Evolutionary conservation across 2,888 invertebrate genomes (phyloP).

Genomic region (Dolichopus griseipennis): DNA sequence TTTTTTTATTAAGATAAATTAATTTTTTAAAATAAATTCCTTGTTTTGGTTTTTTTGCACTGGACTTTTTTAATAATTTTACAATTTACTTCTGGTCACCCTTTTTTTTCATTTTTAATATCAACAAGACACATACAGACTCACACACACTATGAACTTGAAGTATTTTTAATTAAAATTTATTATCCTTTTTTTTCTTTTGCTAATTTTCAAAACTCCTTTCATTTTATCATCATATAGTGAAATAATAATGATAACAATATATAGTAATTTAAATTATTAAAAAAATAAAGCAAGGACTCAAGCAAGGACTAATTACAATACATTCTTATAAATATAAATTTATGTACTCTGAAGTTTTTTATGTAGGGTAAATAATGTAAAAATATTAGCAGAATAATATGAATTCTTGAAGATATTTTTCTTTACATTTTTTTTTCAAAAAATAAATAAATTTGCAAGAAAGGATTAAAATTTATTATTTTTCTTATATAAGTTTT

Average conservation of each 20-base stretch:
- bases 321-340: background rate
- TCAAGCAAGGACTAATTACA: background rate
- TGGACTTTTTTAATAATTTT: background rate
- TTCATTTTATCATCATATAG: background rate
- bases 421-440: background rate
- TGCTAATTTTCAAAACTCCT: background rate
- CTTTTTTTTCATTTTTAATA: background rate
- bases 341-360: background rate
- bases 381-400: too few relatives aligned
- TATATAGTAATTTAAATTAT: background rate
- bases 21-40: background rate
- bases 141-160: background rate
- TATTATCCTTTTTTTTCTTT: background rate
- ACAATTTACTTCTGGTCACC: background rate
- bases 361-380: background rate
- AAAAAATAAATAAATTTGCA: background rate
- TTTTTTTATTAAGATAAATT: background rate
- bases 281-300: background rate
- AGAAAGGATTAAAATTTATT: background rate
- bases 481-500: too few relatives aligned
- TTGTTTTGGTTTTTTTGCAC: background rate
- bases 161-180: constrained; percentile 1
- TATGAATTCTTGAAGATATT: background rate
- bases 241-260: background rate
- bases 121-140: too few relatives aligned